Evolutionary conservation across 53 echinoderm and acorn worm species (phyloP).

Genomic region (Pentamera pediparva): DNA sequence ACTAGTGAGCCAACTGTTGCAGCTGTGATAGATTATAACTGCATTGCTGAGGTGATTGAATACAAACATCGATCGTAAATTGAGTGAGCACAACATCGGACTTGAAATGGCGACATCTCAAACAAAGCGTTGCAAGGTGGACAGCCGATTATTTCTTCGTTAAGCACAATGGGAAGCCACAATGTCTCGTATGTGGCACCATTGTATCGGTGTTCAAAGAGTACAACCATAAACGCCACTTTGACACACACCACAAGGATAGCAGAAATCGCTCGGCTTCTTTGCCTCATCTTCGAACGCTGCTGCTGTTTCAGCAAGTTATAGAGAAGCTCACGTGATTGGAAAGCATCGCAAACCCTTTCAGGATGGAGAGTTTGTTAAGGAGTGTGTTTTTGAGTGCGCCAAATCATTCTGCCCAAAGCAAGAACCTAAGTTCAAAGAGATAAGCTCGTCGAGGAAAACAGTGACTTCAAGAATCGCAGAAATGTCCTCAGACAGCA

Average conservation of each 20-base stretch:
- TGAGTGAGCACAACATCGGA: background rate
- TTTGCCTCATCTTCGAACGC: background rate
- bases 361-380: slow-evolving; percentile 28
- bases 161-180: too few species aligned
- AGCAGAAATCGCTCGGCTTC: background rate
- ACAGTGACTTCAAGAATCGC: slow-evolving; percentile 19
- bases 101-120: background rate
- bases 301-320: background rate
- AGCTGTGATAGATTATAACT: background rate
- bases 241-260: slow-evolving; percentile 13
- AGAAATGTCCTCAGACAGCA: slow-evolving; percentile 21
- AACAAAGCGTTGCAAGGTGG: background rate
- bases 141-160: too few species aligned
- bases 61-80: background rate
- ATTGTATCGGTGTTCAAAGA: slow-evolving; percentile 18
- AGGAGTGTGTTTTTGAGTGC: slow-evolving; percentile 7
- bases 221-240: slow-evolving; percentile 14
- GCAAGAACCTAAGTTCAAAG: slow-evolving; percentile 22
- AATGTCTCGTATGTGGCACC: slow-evolving; percentile 1
- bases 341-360: slow-evolving; percentile 22
- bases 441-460: slow-evolving; percentile 17
- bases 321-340: slow-evolving; percentile 15
- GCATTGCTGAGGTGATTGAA: background rate
- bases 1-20: background rate
- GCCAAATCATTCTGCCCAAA: slow-evolving; percentile 18